Conservation (phyloP, 2,113 vertebrate species). For the Cheirogaleus medius region DNA sequence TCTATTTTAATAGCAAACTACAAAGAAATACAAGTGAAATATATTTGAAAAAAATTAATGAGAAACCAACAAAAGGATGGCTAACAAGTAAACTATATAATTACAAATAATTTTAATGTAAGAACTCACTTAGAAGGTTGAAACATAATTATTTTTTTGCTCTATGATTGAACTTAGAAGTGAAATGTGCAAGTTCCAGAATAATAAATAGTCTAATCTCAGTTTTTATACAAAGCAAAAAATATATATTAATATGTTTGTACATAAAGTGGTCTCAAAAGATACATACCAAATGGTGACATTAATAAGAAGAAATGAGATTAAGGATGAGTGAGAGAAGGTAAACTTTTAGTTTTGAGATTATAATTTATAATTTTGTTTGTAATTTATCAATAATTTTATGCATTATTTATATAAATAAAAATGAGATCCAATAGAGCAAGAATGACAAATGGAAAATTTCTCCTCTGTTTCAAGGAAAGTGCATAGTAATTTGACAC, state of each 20-base stretch:
- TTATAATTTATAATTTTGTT: not conserved
- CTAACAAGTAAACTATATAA: not conserved
- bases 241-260: not conserved
- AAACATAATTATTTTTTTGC: not conserved
- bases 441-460: not conserved
- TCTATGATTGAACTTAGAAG: not conserved
- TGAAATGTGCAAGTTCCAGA: not conserved
- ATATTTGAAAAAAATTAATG: not conserved
- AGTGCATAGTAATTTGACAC: not conserved
- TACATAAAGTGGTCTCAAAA: not conserved
- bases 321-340: not conserved
- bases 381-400: not conserved
- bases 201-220: not conserved
- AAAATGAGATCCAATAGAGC: not conserved
- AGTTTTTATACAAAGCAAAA: not conserved
- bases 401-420: not conserved
- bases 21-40: slow-evolving; percentile 64
- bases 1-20: slow-evolving; percentile 92
- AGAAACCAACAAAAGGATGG: not conserved
- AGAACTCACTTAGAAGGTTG: not conserved
- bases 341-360: not conserved
- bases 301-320: not conserved
- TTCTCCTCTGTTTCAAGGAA: not conserved
- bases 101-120: slow-evolving; percentile 26
- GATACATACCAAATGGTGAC: not conserved